Evolutionary conservation across 2,113 vertebrate genomes (phyloP), one percentile per base, ranked within the genome.

Genomic region (Melierax canorus): DNA sequence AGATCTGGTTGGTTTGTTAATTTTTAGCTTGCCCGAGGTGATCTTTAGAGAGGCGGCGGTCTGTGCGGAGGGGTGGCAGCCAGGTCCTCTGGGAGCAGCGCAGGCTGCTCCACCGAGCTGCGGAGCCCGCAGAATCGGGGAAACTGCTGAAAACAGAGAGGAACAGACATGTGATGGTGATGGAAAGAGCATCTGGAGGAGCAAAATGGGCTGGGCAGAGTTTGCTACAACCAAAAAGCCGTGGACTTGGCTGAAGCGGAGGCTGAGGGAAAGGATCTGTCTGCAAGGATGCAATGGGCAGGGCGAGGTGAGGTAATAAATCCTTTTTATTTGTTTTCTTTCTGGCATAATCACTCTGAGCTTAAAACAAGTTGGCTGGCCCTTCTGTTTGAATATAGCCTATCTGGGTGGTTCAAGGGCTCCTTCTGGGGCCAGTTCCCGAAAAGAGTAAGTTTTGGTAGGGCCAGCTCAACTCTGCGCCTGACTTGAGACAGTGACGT

Each of bases 61-160:
- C 53, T 6, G 0, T 15, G 18, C 12, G 30, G 41, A 32, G 15
- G 13, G 13, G 43, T 29, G 34, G 38, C 43, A 79, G 58, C 13
- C 38, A 59, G 11, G 48, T 86, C 36, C 39, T 24, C 43, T 1
- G 3, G 6, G 24, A 69, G n/a, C 18, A 22, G 20, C 7, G 16
- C 41, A n/a, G 34, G 30, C 36, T 46, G 19, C 19, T 79, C 43
- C 1, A 0, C 50, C 0, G 4, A 46, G 41, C 20, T 12, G 3
- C 27, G 30, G 59, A 39, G 51, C 29, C 15, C 2, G 4, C 7
- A 55, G 73, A 77, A 81, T 69, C 1, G 4, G 26, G 24, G 24
- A 68, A 58, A 36, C 17, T 59, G 18, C 48, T 87, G 86, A 72
- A 71, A 83, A 66, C 13, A 62, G 45, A 5, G 19, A 80, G 43